Conservation (phyloP, 92 coral and sea anemone genomes). For the Zoanthus sansibaricus region DNA sequence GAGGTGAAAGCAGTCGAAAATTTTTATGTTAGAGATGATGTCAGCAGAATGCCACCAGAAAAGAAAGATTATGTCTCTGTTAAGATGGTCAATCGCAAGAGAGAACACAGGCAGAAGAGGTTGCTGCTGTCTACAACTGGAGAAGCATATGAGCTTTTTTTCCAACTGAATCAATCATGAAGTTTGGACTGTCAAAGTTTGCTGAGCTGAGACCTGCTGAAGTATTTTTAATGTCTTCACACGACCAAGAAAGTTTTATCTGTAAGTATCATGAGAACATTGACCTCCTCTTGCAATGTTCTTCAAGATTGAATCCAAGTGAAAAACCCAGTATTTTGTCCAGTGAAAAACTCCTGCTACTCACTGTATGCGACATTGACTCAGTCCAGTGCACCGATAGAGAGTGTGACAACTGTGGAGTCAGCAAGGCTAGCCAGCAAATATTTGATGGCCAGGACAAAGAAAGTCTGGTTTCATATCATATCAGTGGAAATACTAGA, state of each 20-base stretch:
- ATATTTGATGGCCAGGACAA: constrained; percentile 51
- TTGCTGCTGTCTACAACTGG: constrained; percentile 44
- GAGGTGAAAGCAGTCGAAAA: constrained; percentile 41
- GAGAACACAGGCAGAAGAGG: background rate
- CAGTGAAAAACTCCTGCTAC: constrained; percentile 53
- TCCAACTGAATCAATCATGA: constrained; percentile 31
- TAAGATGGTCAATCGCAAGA: constrained; percentile 50
- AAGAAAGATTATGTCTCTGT: constrained; percentile 65
- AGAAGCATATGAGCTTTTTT: constrained; percentile 54
- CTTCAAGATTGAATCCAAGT: constrained; percentile 50
- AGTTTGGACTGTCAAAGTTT: constrained; percentile 63
- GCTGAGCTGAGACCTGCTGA: constrained; percentile 64
- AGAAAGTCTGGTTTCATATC: constrained; percentile 52
- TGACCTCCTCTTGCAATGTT: constrained; percentile 60
- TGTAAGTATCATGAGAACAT: constrained; percentile 67
- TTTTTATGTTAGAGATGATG: constrained; percentile 65
- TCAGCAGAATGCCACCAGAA: constrained; percentile 67
- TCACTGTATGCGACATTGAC: constrained; percentile 63
- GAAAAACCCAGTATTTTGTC: constrained; percentile 30
- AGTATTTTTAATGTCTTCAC: constrained; percentile 47
- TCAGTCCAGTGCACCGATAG: constrained; percentile 54
- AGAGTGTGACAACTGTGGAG: constrained; percentile 46
- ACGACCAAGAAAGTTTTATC: constrained; percentile 59
- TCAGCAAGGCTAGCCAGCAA: constrained; percentile 23
- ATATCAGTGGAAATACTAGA: constrained; percentile 70